Percentiles rank a stretch among this genome's conserved stretches.
phyloP scores from a whole-genome alignment of 2,797 vertebrate species.

The Serranus cabrilla region DNA sequence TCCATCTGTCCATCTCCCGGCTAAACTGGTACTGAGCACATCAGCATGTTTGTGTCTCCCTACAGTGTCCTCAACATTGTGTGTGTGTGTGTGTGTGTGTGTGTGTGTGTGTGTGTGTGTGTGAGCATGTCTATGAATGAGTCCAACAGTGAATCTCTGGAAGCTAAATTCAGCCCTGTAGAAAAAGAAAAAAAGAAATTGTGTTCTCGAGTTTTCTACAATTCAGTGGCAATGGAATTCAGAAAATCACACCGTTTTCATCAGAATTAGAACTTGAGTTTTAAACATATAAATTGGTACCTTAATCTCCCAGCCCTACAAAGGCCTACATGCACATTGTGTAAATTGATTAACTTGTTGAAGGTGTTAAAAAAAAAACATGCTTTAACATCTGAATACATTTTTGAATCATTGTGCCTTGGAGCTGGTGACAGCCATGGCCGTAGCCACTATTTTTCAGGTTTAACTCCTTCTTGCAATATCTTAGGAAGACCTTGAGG shows the following conservation, averaged over 20 bases:
- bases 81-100: constrained; percentile 10
- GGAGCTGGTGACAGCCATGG: too few relatives aligned
- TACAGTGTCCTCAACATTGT: constrained; percentile 34
- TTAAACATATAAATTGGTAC: neutral
- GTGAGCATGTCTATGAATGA: neutral
- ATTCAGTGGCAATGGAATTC: neutral
- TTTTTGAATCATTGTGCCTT: too few relatives aligned
- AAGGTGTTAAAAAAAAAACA: too few relatives aligned
- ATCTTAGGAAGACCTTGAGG: too few relatives aligned
- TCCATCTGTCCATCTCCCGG: constrained; percentile 74
- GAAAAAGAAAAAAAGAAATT: neutral
- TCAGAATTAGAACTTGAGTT: neutral
- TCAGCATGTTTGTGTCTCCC: constrained; percentile 54
- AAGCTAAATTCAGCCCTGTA: constrained; percentile 22
- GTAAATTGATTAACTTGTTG: neutral
- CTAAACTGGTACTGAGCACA: constrained; percentile 51
- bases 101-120: constrained; percentile 23
- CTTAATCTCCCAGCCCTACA: neutral
- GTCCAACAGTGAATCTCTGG: constrained; percentile 16
- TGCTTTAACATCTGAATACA: too few relatives aligned
- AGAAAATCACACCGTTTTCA: neutral
- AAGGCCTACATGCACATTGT: neutral
- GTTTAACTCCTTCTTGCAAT: too few relatives aligned
- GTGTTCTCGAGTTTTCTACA: neutral
- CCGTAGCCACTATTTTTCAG: too few relatives aligned